Base-by-base conservation (phyloP, 2,113 vertebrate species). In the Triplophysa dalaica region DNA sequence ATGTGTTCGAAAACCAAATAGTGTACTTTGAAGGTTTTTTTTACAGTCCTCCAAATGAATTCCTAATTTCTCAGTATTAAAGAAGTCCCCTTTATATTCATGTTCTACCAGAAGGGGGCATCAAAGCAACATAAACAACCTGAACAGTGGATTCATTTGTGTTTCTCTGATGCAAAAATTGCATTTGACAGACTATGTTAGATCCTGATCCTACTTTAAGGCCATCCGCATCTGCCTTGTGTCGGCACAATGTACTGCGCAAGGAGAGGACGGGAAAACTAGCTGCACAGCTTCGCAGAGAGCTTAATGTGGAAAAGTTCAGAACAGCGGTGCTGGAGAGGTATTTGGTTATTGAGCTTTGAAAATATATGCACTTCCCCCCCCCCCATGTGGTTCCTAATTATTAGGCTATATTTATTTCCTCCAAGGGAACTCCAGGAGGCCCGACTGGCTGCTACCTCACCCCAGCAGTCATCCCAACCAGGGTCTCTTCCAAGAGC, bases 281-380 rank as follows among this genome's bases (percentile, higher is more conserved):
- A 45, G 93, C 94, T 8, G 89, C 94, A 82, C 92, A 94, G 86
- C 95, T 99, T 33, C 94, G 93, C 63, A 90, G 88, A 85, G 95
- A 96, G 83, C 92, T 99, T 2, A 94, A 94, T 11, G 91, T 95
- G 72, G 97, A 99, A 86, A 98, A 94, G 84, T 93, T 93, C 87
- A 95, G 95, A 90, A 97, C 93, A 0, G 97, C 97, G 72, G 91
- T 94, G 90, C 89, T 99, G 81, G 95, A 98, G 88, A 98, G 94
- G 97, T 96, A 91, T 81, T 87, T 22, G 0, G 0, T 4, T 0
- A 29, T 26, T 2, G 19, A 9, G 10, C 7, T 3, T 19, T 69
- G 0, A 26, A 56, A 33, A 54, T 7, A 2, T 2, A 10, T 14
- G 1, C 43, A 45, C 33, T 58, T 58, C 21, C 16, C 16, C 16